These are phyloP conservation scores for Acanthacorydalis orientalis DNA, from an alignment of 2,888 invertebrate species.

Conservation along the genomic window DNA sequence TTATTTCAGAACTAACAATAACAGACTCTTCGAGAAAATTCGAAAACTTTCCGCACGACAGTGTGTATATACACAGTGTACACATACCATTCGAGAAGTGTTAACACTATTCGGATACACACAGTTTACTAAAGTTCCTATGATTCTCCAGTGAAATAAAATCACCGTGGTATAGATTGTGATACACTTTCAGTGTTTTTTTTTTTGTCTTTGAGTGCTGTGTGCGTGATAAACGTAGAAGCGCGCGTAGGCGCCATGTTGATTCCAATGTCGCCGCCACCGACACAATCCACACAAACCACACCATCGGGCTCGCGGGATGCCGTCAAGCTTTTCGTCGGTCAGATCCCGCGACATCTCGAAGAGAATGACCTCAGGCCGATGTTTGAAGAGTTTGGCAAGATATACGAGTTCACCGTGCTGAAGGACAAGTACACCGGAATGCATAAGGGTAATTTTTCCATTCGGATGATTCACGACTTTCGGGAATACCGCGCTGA, in stretches of 20 bases:
- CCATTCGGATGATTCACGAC: too few relatives aligned
- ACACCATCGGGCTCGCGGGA: conserved; percentile 19
- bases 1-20: too few relatives aligned
- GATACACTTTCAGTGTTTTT: conserved; percentile 2
- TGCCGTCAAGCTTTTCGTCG: conserved; percentile 76
- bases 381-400: conserved; percentile 84
- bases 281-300: conserved; percentile 6
- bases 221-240: conserved; percentile 10
- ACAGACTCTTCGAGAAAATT: too few relatives aligned
- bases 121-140: too few relatives aligned
- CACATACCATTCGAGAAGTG: too few relatives aligned
- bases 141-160: too few relatives aligned
- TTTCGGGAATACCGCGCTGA: too few relatives aligned
- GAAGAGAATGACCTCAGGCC: conserved; percentile 77
- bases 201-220: conserved; percentile 2
- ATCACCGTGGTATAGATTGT: too few relatives aligned
- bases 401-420: conserved; percentile 86
- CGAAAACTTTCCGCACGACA: too few relatives aligned
- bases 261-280: conserved; percentile 23
- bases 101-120: too few relatives aligned
- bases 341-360: conserved; percentile 80
- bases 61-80: too few relatives aligned
- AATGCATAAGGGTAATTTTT: conserved; percentile 73
- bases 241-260: conserved; percentile 19
- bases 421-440: conserved; percentile 90